Percentiles rank a stretch among this genome's conserved stretches.
These are phyloP conservation scores for Lasioglossum lativentre DNA, from an alignment of 2,888 invertebrate species.

Conservation along the genomic window DNA sequence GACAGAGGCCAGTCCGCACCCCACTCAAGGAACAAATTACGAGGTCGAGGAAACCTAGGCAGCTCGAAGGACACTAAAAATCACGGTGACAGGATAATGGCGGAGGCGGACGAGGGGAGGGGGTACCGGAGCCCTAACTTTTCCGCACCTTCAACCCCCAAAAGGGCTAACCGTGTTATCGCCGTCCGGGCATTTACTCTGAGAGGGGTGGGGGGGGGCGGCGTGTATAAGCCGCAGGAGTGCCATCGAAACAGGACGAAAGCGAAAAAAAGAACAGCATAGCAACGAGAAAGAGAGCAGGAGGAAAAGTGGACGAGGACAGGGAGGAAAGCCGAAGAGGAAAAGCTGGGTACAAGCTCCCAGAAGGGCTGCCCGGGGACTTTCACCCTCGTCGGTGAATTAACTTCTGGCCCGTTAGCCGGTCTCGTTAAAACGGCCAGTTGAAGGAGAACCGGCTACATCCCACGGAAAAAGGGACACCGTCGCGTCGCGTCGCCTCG, in stretches of 20 bases:
- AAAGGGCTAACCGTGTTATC: conserved; percentile 23
- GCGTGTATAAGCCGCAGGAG: conserved; percentile 18
- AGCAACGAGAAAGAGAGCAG: not conserved
- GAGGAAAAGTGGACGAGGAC: conserved; percentile 2
- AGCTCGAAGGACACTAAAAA: conserved; percentile 4
- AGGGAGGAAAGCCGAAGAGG: not conserved
- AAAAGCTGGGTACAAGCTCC: not conserved
- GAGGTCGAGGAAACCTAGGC: not conserved
- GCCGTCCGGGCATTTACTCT: not conserved
- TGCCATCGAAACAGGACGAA: conserved; percentile 15
- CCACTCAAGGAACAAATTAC: not conserved
- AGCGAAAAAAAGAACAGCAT: not conserved
- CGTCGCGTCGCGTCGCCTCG: not conserved
- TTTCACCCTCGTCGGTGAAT: conserved; percentile 38
- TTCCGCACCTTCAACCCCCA: not conserved
- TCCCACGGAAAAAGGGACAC: conserved; percentile 20
- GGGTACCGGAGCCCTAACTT: not conserved
- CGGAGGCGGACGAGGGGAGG: not conserved
- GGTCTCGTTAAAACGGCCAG: conserved; percentile 44
- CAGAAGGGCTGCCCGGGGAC: conserved; percentile 9
- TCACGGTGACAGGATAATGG: conserved; percentile 3
- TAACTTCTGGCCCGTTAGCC: conserved; percentile 45
- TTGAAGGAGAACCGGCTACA: conserved; percentile 9
- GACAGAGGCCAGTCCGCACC: not conserved
- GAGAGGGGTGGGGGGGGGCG: too few species aligned